phyloP scores from a whole-genome alignment of 2,888 invertebrate genomes.

The Ophraella communa region DNA sequence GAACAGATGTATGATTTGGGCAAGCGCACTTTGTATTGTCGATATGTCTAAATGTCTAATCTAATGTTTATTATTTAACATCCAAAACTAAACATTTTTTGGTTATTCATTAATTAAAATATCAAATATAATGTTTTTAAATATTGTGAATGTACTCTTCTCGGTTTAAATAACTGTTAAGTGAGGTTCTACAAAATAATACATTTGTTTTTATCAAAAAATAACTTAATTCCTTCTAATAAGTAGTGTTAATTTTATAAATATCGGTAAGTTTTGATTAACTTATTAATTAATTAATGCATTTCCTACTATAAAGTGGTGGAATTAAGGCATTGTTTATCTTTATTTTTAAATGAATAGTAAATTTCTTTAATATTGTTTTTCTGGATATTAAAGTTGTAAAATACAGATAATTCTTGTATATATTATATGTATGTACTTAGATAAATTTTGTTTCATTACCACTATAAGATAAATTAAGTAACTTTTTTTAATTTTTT shows the following conservation, averaged over 20 bases:
- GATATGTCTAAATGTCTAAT: slow-evolving; percentile 40
- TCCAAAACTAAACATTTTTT: slow-evolving; percentile 27
- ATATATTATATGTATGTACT: too few species aligned
- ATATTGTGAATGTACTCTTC: not conserved
- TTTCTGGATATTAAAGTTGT: too few species aligned
- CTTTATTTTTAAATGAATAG: too few species aligned
- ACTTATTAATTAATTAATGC: not conserved
- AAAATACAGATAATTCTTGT: too few species aligned
- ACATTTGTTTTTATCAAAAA: slow-evolving; percentile 29
- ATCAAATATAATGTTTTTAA: not conserved
- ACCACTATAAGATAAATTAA: too few species aligned
- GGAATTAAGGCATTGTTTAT: too few species aligned
- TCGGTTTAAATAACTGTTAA: slow-evolving; percentile 3
- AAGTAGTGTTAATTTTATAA: not conserved
- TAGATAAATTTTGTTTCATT: too few species aligned
- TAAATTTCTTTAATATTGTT: too few species aligned
- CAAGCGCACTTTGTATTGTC: slow-evolving; percentile 48
- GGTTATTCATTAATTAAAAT: slow-evolving; percentile 14
- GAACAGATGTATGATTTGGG: slow-evolving; percentile 37
- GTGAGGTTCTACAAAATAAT: slow-evolving; percentile 18
- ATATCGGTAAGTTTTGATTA: slow-evolving; percentile 14
- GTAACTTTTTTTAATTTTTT: too few species aligned
- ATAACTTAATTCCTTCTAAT: slow-evolving; percentile 1
- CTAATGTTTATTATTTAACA: slow-evolving; percentile 39
- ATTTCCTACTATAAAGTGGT: too few species aligned